phyloP scores from a whole-genome alignment of 1,140 invertebrate species.

The Dendroctonus ponderosae region DNA sequence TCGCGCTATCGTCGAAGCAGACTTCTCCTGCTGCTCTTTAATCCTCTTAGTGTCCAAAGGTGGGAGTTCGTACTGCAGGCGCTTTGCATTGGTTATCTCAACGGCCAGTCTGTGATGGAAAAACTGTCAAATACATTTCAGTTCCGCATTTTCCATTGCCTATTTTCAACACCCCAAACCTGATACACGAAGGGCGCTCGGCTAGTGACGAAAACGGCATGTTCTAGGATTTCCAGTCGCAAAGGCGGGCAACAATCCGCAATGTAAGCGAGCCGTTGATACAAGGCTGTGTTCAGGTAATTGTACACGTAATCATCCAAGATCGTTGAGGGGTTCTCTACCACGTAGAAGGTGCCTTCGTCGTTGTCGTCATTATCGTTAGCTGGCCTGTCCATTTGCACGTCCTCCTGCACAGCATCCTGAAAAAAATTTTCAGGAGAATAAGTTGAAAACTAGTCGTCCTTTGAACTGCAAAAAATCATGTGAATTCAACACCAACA shows the following conservation, averaged over 20 bases:
- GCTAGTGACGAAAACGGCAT: no score
- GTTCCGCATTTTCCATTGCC: background rate
- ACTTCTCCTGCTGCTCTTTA: slow-evolving; percentile 89
- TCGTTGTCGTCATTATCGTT: slow-evolving; percentile 97
- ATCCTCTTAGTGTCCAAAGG: slow-evolving; percentile 88
- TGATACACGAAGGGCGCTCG: no score
- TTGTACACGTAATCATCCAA: slow-evolving; percentile 90
- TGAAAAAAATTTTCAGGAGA: slow-evolving; percentile 33
- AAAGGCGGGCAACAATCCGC: slow-evolving; percentile 92
- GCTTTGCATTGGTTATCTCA: slow-evolving; percentile 59
- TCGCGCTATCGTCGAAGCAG: slow-evolving; percentile 93
- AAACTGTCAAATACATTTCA: slow-evolving; percentile 41
- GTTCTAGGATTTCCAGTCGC: slow-evolving; percentile 88
- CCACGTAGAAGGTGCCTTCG: slow-evolving; percentile 85
- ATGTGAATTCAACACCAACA: slow-evolving; percentile 32
- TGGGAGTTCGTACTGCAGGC: slow-evolving; percentile 79
- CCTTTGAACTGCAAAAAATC: no score
- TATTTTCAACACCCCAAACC: slow-evolving; percentile 34
- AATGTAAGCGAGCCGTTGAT: slow-evolving; percentile 89
- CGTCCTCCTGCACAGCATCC: slow-evolving; percentile 67
- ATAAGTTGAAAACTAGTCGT: background rate
- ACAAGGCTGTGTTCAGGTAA: slow-evolving; percentile 85
- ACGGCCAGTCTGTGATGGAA: slow-evolving; percentile 88
- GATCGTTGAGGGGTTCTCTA: slow-evolving; percentile 91
- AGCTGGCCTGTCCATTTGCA: slow-evolving; percentile 92